Evolutionary conservation across 2,797 vertebrate genomes (phyloP).

Genomic region (Scarus forsteni): DNA sequence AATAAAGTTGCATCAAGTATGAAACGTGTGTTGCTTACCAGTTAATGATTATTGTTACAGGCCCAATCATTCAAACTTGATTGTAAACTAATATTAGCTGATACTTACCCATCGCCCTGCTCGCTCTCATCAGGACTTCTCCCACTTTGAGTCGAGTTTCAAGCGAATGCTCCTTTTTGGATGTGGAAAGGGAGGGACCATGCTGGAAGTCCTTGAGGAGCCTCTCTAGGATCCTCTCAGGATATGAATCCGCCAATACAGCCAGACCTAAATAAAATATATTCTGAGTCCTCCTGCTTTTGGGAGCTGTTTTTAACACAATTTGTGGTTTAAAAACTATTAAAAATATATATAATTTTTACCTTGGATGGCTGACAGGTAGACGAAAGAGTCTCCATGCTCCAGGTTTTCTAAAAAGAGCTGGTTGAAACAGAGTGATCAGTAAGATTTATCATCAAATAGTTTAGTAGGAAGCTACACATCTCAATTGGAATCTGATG

Average conservation of each 20-base stretch:
- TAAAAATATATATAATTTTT: constrained; percentile 18
- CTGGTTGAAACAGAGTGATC: constrained; percentile 79
- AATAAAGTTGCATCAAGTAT: not conserved
- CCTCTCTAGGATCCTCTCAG: constrained; percentile 86
- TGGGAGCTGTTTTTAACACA: not conserved
- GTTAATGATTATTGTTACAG: not conserved
- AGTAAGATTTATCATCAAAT: constrained; percentile 16
- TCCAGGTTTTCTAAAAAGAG: constrained; percentile 94
- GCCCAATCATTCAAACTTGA: not conserved
- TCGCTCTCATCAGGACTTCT: constrained; percentile 93
- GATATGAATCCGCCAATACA: constrained; percentile 87
- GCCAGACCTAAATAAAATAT: constrained; percentile 83
- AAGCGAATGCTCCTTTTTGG: constrained; percentile 55
- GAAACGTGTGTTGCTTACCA: not conserved
- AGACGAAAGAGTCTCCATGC: constrained; percentile 93
- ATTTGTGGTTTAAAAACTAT: not conserved
- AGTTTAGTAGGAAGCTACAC: not conserved
- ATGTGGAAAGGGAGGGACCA: constrained; percentile 39
- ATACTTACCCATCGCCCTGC: constrained; percentile 89
- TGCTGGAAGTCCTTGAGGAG: constrained; percentile 86
- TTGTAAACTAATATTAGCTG: not conserved
- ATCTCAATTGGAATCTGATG: not conserved
- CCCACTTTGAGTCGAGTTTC: constrained; percentile 93
- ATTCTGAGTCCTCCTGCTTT: constrained; percentile 12
- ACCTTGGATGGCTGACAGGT: constrained; percentile 98